phyloP scores from a whole-genome alignment of 2,888 invertebrate species.

The Subacronicta megacephala region DNA sequence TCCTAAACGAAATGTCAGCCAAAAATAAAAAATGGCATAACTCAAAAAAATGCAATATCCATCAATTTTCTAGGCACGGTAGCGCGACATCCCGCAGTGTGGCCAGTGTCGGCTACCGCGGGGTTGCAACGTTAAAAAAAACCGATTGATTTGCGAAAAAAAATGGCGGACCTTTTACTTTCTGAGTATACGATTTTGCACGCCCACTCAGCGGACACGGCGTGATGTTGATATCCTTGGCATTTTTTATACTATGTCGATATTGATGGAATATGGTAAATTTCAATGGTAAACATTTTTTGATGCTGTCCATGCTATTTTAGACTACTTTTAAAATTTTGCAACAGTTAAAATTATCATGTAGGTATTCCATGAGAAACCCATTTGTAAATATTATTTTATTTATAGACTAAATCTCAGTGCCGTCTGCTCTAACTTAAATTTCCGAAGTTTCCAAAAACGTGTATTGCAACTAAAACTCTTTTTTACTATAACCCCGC shows the following conservation, averaged over 20 bases:
- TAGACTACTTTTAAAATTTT: no score
- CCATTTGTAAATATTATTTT: no score
- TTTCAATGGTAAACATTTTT: no score
- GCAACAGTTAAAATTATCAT: no score
- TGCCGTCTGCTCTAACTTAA: no score
- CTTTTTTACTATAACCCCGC: no score
- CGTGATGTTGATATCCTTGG: constrained; percentile 30
- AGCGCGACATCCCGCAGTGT: constrained; percentile 77
- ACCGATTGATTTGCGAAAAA: constrained; percentile 79
- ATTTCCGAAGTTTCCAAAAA: no score
- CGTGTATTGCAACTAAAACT: no score
- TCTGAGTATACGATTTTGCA: constrained; percentile 75
- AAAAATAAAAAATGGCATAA: constrained; percentile 45
- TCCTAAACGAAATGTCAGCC: constrained; percentile 16
- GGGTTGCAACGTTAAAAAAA: constrained; percentile 61
- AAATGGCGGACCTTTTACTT: constrained; percentile 74
- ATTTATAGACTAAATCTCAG: no score
- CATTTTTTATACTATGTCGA: constrained; percentile 12
- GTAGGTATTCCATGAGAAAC: no score
- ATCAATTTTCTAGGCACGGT: constrained; percentile 70
- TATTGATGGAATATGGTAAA: not conserved
- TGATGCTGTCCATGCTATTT: no score
- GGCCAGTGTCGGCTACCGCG: constrained; percentile 65
- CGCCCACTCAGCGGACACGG: constrained; percentile 74
- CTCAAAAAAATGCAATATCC: constrained; percentile 69